Evolutionary conservation across 1,140 invertebrate genomes (phyloP), one percentile per base, ranked within the genome.

Genomic region (Hypothenemus hampei): DNA sequence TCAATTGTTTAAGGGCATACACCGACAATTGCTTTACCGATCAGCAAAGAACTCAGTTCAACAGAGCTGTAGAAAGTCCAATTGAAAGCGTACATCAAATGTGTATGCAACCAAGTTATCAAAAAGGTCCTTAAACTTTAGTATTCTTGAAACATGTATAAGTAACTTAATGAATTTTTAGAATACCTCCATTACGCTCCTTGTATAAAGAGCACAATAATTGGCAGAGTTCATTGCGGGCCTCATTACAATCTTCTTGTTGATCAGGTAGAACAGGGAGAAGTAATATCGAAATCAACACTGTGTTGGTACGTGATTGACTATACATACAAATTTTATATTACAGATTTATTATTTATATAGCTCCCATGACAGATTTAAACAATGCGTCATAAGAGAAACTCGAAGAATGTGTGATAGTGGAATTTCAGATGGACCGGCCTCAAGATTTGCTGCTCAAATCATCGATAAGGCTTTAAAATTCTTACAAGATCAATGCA

Each of bases 111-210:
- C 72, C 75, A 0, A 64, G 71, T 31, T 81, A 81, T 65, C 79
- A 81, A 67, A 69, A 73, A 62, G 78, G 78, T 78, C 1, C 19
- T 21, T 35, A 36, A 18, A 49, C 5, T 51, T 40, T 37, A 26
- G 36, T 7, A 39, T 40, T 23, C 21, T n/a, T 60, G 35, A 37
- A 37, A 16, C 1, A 18, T 16, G 35, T 16, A 37, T 31, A 31
- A 31, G 13, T 31, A 31, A 16, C 5, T 37, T 16, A 46, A 53
- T 51, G 18, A 2, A 60, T 52, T 64, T 65, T 10, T 64, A 79
- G 80, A 81, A 64, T 81, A 81, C 63, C 69, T 81, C 22, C 75
- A 77, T 57, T 76, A 81, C 57, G 79, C 80, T 0, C 70, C 74
- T 8, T 81, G 80, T 64, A 78, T 81, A 57, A 81, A 80, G 67